phyloP scores from a whole-genome alignment of 1,140 invertebrate genomes.

The Drosophila virilis region DNA sequence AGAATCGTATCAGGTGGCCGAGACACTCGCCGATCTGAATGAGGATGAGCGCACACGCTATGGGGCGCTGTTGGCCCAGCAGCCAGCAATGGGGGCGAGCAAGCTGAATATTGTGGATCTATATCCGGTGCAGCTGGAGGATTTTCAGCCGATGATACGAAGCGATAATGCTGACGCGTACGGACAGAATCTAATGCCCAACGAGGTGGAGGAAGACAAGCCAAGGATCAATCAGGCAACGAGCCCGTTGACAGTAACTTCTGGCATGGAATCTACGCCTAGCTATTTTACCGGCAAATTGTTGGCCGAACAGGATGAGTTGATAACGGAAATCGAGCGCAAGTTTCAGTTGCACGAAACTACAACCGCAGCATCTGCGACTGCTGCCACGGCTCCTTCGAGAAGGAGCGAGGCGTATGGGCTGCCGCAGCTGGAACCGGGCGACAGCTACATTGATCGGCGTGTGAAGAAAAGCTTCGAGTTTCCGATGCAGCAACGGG shows the following conservation, averaged over 20 bases:
- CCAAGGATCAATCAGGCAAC: constrained; percentile 18
- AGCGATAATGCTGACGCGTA: constrained; percentile 60
- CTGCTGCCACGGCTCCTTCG: not conserved
- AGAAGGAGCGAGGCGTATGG: not conserved
- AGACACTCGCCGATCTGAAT: constrained; percentile 69
- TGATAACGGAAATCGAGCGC: constrained; percentile 81
- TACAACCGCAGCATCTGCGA: constrained; percentile 22
- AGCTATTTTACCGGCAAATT: constrained; percentile 78
- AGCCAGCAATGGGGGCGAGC: constrained; percentile 56
- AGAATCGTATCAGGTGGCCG: constrained; percentile 71
- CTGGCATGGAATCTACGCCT: constrained; percentile 9
- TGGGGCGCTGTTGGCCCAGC: constrained; percentile 63
- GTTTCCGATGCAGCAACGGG: constrained; percentile 70
- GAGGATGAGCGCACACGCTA: constrained; percentile 63
- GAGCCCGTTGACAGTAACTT: constrained; percentile 9
- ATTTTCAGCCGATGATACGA: constrained; percentile 69
- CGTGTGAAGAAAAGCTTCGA: constrained; percentile 83
- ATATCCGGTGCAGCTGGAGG: constrained; percentile 78
- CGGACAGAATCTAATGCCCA: constrained; percentile 78
- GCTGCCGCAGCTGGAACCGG: constrained; percentile 34
- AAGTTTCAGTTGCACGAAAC: constrained; percentile 78
- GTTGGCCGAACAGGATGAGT: constrained; percentile 76
- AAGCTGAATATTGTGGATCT: constrained; percentile 79
- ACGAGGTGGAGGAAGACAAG: constrained; percentile 57
- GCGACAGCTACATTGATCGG: constrained; percentile 70